Percentiles rank a stretch among this genome's conserved stretches.
Conservation (phyloP, 2,113 vertebrate species). For the Jacana jacana region DNA sequence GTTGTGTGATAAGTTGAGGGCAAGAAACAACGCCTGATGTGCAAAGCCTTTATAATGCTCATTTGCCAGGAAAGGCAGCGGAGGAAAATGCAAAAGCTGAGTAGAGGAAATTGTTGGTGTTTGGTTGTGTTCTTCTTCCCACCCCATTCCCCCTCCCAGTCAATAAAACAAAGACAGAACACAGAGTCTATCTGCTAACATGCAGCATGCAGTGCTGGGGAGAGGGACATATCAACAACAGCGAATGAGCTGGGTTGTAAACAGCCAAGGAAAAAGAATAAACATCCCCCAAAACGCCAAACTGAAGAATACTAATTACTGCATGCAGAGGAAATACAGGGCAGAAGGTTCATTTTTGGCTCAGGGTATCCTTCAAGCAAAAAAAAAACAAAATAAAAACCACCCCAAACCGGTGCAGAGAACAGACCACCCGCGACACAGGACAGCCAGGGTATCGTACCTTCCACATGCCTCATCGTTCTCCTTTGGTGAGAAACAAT, state of each 20-base stretch:
- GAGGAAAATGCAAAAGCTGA: background rate
- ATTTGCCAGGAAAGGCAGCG: background rate
- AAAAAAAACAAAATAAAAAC: background rate
- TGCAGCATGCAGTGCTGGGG: background rate
- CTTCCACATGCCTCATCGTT: slow-evolving; percentile 7
- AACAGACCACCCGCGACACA: background rate
- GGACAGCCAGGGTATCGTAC: background rate
- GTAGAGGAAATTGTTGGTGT: background rate
- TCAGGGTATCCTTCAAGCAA: background rate
- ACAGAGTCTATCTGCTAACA: background rate
- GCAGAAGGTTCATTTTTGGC: background rate
- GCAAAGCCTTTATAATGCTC: background rate
- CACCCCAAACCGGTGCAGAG: background rate
- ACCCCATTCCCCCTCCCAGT: background rate
- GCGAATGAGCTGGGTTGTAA: background rate
- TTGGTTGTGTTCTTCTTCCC: background rate
- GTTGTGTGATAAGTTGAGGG: background rate
- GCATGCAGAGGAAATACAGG: background rate
- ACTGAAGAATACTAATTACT: background rate
- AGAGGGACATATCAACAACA: background rate
- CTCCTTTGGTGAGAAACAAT: slow-evolving; percentile 11
- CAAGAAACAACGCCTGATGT: background rate
- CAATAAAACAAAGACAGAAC: slow-evolving; percentile 13
- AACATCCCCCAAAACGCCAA: background rate
- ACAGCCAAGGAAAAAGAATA: background rate